Evolutionary conservation across 2,888 invertebrate genomes (phyloP).

Genomic region (Odontocolon sp.): DNA sequence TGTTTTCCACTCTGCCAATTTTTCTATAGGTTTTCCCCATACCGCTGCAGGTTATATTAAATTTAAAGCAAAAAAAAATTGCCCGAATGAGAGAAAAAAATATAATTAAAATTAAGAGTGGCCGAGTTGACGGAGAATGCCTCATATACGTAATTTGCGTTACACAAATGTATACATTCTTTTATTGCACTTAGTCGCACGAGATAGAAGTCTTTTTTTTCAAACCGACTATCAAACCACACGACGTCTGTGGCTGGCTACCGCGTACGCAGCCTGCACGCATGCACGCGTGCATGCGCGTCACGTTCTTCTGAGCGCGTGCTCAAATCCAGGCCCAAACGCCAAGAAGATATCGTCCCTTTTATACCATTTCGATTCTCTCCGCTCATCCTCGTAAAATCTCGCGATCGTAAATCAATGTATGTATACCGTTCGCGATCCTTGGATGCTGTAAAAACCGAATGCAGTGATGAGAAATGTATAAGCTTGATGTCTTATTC

Average conservation of each 20-base stretch:
- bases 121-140: too few relatives aligned
- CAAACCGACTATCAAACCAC: conserved; percentile 63
- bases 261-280: conserved; percentile 8
- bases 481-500: conserved; percentile 15
- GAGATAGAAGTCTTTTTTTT: conserved; percentile 64
- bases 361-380: conserved; percentile 49
- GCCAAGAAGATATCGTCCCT: not conserved
- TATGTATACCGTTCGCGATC: not conserved
- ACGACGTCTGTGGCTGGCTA: conserved; percentile 28
- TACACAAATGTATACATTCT: not conserved
- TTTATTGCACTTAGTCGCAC: not conserved
- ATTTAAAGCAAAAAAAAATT: too few relatives aligned
- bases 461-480: not conserved
- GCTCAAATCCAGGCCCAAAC: conserved; percentile 11
- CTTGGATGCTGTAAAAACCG: not conserved
- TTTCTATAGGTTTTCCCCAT: too few relatives aligned
- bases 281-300: conserved; percentile 23
- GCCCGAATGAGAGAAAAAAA: too few relatives aligned
- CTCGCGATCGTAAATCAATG: conserved; percentile 59
- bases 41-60: too few relatives aligned
- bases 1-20: too few relatives aligned
- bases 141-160: conserved; percentile 42
- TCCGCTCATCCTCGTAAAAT: conserved; percentile 59
- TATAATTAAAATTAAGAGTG: too few relatives aligned
- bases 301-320: conserved; percentile 36